Conservation (phyloP, 2,113 vertebrate genomes). For the Cranoglanis bouderius region DNA sequence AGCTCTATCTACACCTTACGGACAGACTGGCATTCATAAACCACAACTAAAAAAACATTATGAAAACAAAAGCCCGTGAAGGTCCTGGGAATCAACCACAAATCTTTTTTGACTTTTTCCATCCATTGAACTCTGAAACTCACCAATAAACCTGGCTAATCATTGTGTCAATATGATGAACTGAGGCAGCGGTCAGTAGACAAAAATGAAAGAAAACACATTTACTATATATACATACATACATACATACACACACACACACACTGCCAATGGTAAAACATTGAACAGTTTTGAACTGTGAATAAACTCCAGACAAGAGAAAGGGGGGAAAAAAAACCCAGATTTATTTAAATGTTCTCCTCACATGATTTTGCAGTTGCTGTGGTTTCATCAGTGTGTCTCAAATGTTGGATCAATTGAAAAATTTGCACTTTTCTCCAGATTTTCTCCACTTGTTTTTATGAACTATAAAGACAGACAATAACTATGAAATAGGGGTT, state of each 20-base stretch:
- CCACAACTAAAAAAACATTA: neutral
- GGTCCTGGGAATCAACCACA: neutral
- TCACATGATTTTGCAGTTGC: neutral
- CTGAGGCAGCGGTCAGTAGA: neutral
- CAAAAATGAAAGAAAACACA: neutral
- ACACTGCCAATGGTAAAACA: neutral
- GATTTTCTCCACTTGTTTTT: neutral
- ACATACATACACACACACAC: too few relatives aligned
- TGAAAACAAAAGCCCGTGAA: neutral
- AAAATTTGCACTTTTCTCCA: neutral
- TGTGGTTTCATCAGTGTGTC: neutral
- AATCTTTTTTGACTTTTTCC: neutral
- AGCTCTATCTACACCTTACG: neutral
- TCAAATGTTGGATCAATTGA: neutral
- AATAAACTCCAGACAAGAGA: neutral
- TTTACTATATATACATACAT: too few relatives aligned
- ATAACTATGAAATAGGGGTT: neutral
- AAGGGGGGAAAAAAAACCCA: neutral
- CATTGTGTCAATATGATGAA: neutral
- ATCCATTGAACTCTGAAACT: neutral
- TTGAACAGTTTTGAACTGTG: neutral
- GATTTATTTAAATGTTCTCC: neutral
- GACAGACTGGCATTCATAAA: neutral
- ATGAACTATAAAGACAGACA: neutral
- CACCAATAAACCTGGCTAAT: neutral